Percentiles rank a stretch among this genome's conserved stretches.
phyloP scores from a whole-genome alignment of 2,888 invertebrate genomes.

The Myopa tessellatipennis region DNA sequence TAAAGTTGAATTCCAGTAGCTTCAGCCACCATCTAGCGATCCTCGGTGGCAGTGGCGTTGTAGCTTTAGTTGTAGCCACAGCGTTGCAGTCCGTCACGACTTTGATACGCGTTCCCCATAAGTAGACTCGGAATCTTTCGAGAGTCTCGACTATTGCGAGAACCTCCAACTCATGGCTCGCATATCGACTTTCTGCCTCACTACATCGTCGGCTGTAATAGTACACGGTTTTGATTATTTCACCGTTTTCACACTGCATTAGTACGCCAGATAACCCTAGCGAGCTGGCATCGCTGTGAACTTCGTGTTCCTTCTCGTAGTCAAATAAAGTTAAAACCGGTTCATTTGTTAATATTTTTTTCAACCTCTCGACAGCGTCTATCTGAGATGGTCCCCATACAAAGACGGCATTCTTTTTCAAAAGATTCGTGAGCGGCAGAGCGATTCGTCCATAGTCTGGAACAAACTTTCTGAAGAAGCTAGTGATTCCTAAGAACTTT shows the following conservation, averaged over 20 bases:
- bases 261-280: slow-evolving; percentile 30
- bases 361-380: slow-evolving; percentile 21
- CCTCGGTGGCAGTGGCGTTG: slow-evolving; percentile 17
- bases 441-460: slow-evolving; percentile 15
- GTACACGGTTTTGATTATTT: slow-evolving; percentile 40
- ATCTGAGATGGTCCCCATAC: slow-evolving; percentile 39
- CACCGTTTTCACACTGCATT: slow-evolving; percentile 44
- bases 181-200: slow-evolving; percentile 48
- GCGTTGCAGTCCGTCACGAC: slow-evolving; percentile 30
- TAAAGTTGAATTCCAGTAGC: slow-evolving; percentile 29
- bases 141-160: slow-evolving; percentile 55
- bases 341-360: slow-evolving; percentile 4
- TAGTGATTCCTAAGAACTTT: slow-evolving; percentile 43
- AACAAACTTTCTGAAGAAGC: slow-evolving; percentile 45
- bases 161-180: slow-evolving; percentile 62
- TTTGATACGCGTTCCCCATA: slow-evolving; percentile 37
- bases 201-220: slow-evolving; percentile 22
- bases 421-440: slow-evolving; percentile 34
- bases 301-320: slow-evolving; percentile 29
- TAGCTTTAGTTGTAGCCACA: not conserved
- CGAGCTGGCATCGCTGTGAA: slow-evolving; percentile 25
- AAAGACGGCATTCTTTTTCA: slow-evolving; percentile 42
- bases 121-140: slow-evolving; percentile 18
- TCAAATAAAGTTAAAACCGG: slow-evolving; percentile 36
- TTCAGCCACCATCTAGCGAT: slow-evolving; percentile 33